phyloP scores from a whole-genome alignment of 1,140 invertebrate genomes.

The Andrena cerasifolii region DNA sequence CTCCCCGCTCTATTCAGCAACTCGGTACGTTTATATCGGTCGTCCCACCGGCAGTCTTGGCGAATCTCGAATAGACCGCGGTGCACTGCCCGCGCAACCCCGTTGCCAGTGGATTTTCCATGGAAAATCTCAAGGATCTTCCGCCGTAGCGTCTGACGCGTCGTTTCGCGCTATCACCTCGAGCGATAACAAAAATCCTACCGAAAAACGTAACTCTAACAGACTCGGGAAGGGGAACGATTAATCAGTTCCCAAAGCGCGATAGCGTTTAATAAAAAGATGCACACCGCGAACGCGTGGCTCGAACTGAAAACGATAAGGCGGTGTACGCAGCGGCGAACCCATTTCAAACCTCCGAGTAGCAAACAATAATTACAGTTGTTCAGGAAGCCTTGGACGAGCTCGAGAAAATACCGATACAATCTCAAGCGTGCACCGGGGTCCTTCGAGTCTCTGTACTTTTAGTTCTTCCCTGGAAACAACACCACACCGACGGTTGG shows the following conservation, averaged over 20 bases:
- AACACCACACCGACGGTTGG: not conserved
- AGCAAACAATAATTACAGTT: constrained; percentile 58
- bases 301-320: constrained; percentile 9
- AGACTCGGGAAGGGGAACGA: not conserved
- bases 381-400: constrained; percentile 28
- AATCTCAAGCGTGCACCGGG: constrained; percentile 45
- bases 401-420: constrained; percentile 52
- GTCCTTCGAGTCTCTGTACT: constrained; percentile 1
- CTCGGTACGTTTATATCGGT: constrained; percentile 55
- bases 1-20: constrained; percentile 33
- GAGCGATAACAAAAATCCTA: not conserved
- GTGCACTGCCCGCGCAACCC: not conserved
- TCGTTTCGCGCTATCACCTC: not conserved
- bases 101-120: not conserved
- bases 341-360: constrained; percentile 36
- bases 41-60: not conserved
- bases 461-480: constrained; percentile 54
- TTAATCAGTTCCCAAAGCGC: too few species aligned
- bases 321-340: not conserved
- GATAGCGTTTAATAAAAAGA: too few species aligned
- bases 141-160: not conserved
- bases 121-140: constrained; percentile 7
- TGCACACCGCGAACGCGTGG: not conserved
- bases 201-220: not conserved
- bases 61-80: constrained; percentile 21